These are phyloP conservation scores for Trogon surrucura DNA, from an alignment of 2,113 vertebrate species.

Conservation along the genomic window DNA sequence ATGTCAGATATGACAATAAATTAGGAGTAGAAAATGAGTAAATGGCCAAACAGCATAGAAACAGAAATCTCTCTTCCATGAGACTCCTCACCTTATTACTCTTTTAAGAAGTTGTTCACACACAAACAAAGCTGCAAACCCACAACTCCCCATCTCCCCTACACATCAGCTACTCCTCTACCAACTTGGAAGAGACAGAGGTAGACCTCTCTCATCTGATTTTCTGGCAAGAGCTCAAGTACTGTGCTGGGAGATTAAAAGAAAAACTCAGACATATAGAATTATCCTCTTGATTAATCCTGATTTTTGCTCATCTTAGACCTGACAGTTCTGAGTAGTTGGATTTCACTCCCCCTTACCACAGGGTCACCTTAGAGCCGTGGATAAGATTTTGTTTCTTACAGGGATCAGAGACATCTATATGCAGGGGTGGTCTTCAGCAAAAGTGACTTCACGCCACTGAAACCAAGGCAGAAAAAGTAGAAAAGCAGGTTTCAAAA, in stretches of 20 bases:
- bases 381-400: neutral
- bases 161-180: neutral
- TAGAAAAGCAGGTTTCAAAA: neutral
- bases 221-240: neutral
- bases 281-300: neutral
- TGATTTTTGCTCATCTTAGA: neutral
- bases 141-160: neutral
- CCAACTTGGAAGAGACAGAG: neutral
- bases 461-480: neutral
- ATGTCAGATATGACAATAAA: neutral
- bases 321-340: neutral
- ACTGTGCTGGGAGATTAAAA: neutral
- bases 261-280: neutral
- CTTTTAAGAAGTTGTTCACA: neutral
- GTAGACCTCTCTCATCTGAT: neutral
- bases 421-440: neutral
- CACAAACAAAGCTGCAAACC: neutral
- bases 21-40: neutral
- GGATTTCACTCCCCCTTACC: neutral
- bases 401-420: neutral
- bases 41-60: accelerated
- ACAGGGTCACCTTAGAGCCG: neutral
- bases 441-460: neutral
- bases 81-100: neutral
- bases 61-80: neutral